Conservation (phyloP, 2,888 invertebrate genomes). For the Leptarthrus brevirostris region DNA sequence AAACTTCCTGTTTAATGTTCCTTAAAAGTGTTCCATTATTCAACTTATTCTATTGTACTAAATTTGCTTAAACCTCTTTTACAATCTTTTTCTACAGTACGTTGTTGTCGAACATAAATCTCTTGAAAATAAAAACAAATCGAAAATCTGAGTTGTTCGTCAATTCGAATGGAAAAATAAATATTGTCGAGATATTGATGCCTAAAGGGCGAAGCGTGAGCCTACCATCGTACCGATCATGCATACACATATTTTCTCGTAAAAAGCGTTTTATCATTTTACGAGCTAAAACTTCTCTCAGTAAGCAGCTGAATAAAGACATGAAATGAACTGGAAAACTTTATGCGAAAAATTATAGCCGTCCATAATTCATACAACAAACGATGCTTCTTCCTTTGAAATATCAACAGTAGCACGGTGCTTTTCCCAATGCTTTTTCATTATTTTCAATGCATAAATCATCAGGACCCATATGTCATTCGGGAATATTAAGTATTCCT, state of each 20-base stretch:
- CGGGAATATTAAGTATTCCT: not conserved
- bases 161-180: too few relatives aligned
- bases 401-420: conserved; percentile 2
- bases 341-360: conserved; percentile 7
- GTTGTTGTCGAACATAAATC: too few relatives aligned
- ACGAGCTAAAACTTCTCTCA: conserved; percentile 9
- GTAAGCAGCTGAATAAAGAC: conserved; percentile 12
- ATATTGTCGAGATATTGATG: too few relatives aligned
- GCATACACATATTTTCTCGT: not conserved
- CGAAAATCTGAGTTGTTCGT: too few relatives aligned
- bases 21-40: too few relatives aligned
- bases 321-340: conserved; percentile 16
- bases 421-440: conserved; percentile 6
- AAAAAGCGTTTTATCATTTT: conserved; percentile 3
- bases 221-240: too few relatives aligned
- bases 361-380: not conserved
- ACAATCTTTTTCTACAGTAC: too few relatives aligned
- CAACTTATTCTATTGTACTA: too few relatives aligned
- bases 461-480: conserved; percentile 12
- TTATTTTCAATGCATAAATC: conserved; percentile 9
- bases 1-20: too few relatives aligned
- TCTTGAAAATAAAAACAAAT: too few relatives aligned
- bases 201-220: too few relatives aligned
- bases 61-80: too few relatives aligned
- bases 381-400: not conserved